These are phyloP conservation scores for Heliocidaris tuberculata DNA, from an alignment of 35 echinoderm and acorn worm species.

Conservation along the genomic window DNA sequence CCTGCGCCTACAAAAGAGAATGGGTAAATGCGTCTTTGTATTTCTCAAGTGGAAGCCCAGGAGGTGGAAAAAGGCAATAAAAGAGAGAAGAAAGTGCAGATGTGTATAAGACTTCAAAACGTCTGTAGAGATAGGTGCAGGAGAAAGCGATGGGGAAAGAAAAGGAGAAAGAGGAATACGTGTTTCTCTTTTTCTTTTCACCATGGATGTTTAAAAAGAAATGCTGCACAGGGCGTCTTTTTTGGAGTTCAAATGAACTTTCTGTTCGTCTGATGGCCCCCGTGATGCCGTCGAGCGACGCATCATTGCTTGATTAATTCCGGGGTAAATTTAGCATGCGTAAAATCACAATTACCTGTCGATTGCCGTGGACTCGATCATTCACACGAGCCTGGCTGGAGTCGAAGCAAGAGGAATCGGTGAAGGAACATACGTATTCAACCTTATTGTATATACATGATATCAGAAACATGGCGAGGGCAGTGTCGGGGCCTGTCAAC, in stretches of 20 bases:
- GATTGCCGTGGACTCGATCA: neutral
- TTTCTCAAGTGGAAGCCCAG: neutral
- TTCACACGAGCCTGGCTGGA: neutral
- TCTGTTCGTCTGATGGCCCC: neutral
- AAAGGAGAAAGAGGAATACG: neutral
- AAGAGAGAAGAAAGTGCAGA: neutral
- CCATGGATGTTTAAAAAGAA: neutral
- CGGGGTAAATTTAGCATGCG: slow-evolving; percentile 15
- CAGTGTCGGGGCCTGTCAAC: neutral
- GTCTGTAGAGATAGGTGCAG: neutral
- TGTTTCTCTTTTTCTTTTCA: neutral
- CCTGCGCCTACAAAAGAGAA: neutral
- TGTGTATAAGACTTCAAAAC: neutral
- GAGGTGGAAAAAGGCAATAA: neutral
- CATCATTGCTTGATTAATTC: slow-evolving; percentile 12
- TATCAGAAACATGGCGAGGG: neutral
- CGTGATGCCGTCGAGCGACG: neutral
- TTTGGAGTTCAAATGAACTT: slow-evolving; percentile 8
- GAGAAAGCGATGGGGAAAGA: neutral
- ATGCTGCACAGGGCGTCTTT: neutral
- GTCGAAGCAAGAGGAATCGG: neutral
- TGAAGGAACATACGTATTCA: neutral
- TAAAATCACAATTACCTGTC: slow-evolving; percentile 18
- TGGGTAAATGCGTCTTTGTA: slow-evolving; percentile 1
- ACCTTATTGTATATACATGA: neutral